phyloP scores from a whole-genome alignment of 1,140 invertebrate genomes.

The Drosophila novamexicana region DNA sequence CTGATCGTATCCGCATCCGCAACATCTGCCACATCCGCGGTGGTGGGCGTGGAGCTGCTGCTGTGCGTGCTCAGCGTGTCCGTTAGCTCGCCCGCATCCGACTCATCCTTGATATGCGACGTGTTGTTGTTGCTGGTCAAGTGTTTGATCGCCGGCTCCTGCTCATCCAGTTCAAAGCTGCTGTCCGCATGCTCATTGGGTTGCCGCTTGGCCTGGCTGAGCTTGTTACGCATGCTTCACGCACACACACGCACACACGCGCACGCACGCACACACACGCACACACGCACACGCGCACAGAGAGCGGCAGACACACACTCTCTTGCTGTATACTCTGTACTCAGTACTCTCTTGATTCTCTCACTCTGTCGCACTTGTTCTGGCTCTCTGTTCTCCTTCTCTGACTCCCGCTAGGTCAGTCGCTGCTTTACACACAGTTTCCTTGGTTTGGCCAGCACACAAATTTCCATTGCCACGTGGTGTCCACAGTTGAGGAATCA shows the following conservation, averaged over 20 bases:
- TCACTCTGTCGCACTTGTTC: background rate
- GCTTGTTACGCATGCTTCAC: slow-evolving; percentile 55
- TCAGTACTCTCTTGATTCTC: background rate
- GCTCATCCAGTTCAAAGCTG: slow-evolving; percentile 73
- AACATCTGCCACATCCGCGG: slow-evolving; percentile 79
- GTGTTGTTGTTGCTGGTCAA: background rate
- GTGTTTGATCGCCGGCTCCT: slow-evolving; percentile 39
- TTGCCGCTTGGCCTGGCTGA: slow-evolving; percentile 51
- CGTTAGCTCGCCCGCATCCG: slow-evolving; percentile 57
- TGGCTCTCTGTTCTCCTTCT: background rate
- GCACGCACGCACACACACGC: background rate
- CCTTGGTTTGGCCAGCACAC: slow-evolving; percentile 46
- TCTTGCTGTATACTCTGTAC: background rate
- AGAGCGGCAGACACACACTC: background rate
- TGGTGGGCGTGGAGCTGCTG: slow-evolving; percentile 76
- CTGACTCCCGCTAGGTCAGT: slow-evolving; percentile 17
- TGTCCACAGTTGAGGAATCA: slow-evolving; percentile 40
- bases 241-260: background rate
- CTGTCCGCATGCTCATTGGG: slow-evolving; percentile 42
- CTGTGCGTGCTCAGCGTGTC: slow-evolving; percentile 70
- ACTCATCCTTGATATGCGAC: slow-evolving; percentile 36
- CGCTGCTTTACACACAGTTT: slow-evolving; percentile 35
- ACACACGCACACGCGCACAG: background rate
- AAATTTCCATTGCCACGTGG: slow-evolving; percentile 69
- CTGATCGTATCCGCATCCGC: slow-evolving; percentile 66